Base-by-base conservation (phyloP, 2,113 vertebrate species). In the Prolemur simus region DNA sequence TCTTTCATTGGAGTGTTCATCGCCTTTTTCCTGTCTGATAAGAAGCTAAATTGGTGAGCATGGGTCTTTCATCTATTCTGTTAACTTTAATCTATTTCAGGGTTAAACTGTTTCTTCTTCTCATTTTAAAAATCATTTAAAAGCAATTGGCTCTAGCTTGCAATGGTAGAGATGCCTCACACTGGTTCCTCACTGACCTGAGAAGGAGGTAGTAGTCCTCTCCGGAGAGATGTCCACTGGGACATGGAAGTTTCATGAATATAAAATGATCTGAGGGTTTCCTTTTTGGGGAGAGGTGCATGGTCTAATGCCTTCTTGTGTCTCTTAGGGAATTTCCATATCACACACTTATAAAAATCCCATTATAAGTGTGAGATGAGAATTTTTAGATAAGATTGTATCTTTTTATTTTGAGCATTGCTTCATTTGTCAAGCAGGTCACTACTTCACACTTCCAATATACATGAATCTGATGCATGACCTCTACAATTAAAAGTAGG, bases 111-210 rank as follows among this genome's bases (percentile, higher is more conserved):
- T 89, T 96, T 82, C 66, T 45, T 95, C 63, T 94, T 89, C 25
- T 97, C 52, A 91, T 89, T 94, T 87, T 91, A 81, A 95, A 97
- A 97, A 80, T 89, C 58, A 92, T 78, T 52, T 93, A 76, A 76
- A 96, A 83, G 39, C 73, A 83, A 7, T 91, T 83, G 34, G 17
- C 49, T 76, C 1, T 17, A 78, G 20, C 9, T 21, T 9, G 4
- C 12, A 15, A 0, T 6, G 23, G 11, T 32, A 1, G 4, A 60
- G 11, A 56, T 52, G 8, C 3, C 15, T 52, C 39, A 10, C 39
- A 3, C 5, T 0, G 34, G 5, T 63, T 71, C 47, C 49, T 49
- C 2, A 1, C 9, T 68, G 64, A 54, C 10, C 56, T 47, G 3
- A 17, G 1, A 2, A 69, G 4, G 13, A 25, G 1, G 8, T 2